Evolutionary conservation across 2,113 vertebrate genomes (phyloP), one percentile per base, ranked within the genome.

Genomic region (Panthera tigris): DNA sequence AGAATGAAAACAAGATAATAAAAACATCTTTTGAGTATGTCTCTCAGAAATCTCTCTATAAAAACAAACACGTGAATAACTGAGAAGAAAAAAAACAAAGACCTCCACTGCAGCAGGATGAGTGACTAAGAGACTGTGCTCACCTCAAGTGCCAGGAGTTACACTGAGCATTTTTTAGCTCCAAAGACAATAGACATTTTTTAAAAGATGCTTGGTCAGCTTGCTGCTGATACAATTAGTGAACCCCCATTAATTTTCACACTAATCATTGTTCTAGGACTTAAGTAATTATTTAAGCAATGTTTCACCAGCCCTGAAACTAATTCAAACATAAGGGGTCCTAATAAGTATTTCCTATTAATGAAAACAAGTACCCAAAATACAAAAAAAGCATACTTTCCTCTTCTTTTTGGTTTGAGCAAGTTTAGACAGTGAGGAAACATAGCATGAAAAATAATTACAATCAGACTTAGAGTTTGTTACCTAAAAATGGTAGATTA

Each of bases 241-340:
- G 63, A 83, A 33, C 48, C n/a, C 21, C 33, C 1, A 3, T 96
- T 89, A 48, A 76, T 97, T 89, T 94, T 68, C 61, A 48, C 23
- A 36, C n/a, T 91, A 23, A 87, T 27, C 52, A 41, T 33, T 48
- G 27, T 80, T 93, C 76, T 84, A 94, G 39, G 55, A 83, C 63
- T 69, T 89, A 82, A 57, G 29, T 87, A 71, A 92, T 96, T 73
- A 79, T 39, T 76, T 83, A 66, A 92, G 74, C 76, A 83, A 36
- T 76, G 41, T 57, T 94, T 93, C 39, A 86, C 33, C 8, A 55
- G 39, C 31, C 68, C 52, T 45, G 15, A 94, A 80, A 74, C 63
- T 68, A 73, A 93, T 57, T 74, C 78, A 69, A 48, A 79, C 39
- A 36, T 39, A 61, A 87, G 45, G 23, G 4, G 29, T 55, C 41